Evolutionary conservation across 2,113 vertebrate genomes (phyloP), one percentile per base, ranked within the genome.

Genomic region (Burhinus oedicnemus): DNA sequence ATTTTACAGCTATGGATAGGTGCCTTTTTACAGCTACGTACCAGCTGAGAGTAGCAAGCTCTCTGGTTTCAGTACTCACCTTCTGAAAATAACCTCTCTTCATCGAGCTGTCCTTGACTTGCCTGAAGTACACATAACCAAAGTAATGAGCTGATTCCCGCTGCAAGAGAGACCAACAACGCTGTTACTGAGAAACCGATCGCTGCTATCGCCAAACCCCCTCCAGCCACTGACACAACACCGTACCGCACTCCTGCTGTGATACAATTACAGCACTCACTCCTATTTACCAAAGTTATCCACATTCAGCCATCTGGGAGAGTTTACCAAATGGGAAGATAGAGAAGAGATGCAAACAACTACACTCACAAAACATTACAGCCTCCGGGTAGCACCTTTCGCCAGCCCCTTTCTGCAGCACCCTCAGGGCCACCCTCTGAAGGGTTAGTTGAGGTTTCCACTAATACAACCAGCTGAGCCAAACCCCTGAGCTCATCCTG

Each of bases 71-170:
- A 45, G 60, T 11, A n/a, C 98, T 96, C 90, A 99, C 99, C 99
- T 99, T 99, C 97, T 99, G 99, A 97, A 99, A 99, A 95, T 99
- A 99, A 27, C 99, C 99, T 88, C 99, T 99, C 97, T 98, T 99
- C 95, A 99, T 95, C 2, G 99, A 99, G 76, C 97, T 98, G 93
- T 99, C 99, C 97, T 99, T 99, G 89, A 99, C 99, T 97, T 99
- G 99, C 90, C 99, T 98, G 97, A 99, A 99, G 98, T 99, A 99
- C 30, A 99, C 99, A 10, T 99, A 99, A 15, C 99, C 99, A 0
- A 99, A 99, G 97, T 99, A 99, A 97, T 99, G 99, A 2, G 99
- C 98, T 4, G 95, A 49, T 91, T 99, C 99, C 69, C 98, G 98
- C 99, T 99, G 98, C 60, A 88, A 88, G 75, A 93, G 70, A 87